Percentiles rank a stretch among this genome's conserved stretches.
Evolutionary conservation across 2,113 vertebrate species (phyloP).

Genomic region (Poeciliopsis occidentalis): DNA sequence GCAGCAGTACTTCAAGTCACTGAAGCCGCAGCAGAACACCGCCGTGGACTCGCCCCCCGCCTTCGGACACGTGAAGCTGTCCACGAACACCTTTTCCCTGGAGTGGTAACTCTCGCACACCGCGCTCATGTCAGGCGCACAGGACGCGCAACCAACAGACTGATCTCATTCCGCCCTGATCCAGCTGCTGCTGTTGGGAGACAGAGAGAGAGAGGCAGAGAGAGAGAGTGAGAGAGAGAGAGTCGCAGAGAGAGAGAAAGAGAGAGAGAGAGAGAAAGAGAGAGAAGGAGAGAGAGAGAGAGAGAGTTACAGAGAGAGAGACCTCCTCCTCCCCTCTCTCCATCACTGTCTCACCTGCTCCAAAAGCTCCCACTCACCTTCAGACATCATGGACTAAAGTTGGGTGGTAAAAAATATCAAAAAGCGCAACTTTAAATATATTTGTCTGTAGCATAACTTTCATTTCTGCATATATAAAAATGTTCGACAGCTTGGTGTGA

Average conservation of each 20-base stretch:
- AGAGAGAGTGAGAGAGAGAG: no score
- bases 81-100: conserved; percentile 81
- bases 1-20: conserved; percentile 93
- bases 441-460: no score
- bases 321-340: no score
- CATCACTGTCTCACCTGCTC: not conserved
- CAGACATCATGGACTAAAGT: not conserved
- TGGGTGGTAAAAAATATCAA: no score
- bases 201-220: not conserved
- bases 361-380: not conserved
- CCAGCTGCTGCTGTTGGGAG: not conserved
- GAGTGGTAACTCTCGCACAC: conserved; percentile 86
- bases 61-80: conserved; percentile 85
- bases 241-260: no score
- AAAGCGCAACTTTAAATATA: no score
- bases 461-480: no score
- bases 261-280: no score
- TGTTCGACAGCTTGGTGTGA: no score
- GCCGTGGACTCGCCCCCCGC: conserved; percentile 79
- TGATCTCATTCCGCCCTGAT: not conserved
- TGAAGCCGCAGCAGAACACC: conserved; percentile 91
- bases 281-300: no score
- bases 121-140: conserved; percentile 79
- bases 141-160: not conserved
- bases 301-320: no score